Base-by-base conservation (phyloP, 1,140 invertebrate genomes). In the Drosophila yakuba region DNA sequence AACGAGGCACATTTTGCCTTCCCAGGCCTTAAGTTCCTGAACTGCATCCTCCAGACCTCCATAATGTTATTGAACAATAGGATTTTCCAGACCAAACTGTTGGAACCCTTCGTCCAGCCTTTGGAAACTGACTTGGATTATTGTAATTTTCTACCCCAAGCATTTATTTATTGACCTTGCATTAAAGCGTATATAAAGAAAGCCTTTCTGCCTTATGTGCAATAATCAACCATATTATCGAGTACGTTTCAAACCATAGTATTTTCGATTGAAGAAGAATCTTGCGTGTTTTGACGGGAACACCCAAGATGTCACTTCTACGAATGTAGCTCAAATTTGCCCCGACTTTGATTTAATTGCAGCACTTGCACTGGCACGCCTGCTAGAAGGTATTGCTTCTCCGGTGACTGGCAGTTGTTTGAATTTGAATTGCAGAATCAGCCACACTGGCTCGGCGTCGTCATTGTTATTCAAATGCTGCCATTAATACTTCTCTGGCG, bases 391-490 rank as follows among this genome's bases (percentile, higher is more conserved):
- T 41, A 28, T 15, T 20, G 28, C 28, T 4, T 32, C 52, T 28
- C 15, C 28, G 44, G 58, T n/a, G 60, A 38, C 8, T 25, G 38
- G 38, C 36, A 41, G 8, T 45, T 32, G 47, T 32, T 69, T 47
- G 43, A 41, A 63, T 67, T 64, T 10, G 35, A 64, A 12, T 60
- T 45, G 43, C 44, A 66, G 45, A 41, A 56, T 35, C 45, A n/a
- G 11, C 20, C 38, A 23, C 54, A 32, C 47, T n/a, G 47, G 12
- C 54, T 35, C 41, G 11, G 28, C 28, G 20, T 36, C 47, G 60
- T 75, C 85, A 89, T 89, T 89, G 84, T 89, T 89, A 89, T 89
- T 89, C 84, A 89, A 89, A 89, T 89, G 80, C 85, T 68, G 69
- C 74, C 80, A 89, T 89, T 88, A 88, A 88, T 88, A 84, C 84